These are phyloP conservation scores for Muntiacus reevesi DNA, from an alignment of 2,113 vertebrate species.

Conservation along the genomic window DNA sequence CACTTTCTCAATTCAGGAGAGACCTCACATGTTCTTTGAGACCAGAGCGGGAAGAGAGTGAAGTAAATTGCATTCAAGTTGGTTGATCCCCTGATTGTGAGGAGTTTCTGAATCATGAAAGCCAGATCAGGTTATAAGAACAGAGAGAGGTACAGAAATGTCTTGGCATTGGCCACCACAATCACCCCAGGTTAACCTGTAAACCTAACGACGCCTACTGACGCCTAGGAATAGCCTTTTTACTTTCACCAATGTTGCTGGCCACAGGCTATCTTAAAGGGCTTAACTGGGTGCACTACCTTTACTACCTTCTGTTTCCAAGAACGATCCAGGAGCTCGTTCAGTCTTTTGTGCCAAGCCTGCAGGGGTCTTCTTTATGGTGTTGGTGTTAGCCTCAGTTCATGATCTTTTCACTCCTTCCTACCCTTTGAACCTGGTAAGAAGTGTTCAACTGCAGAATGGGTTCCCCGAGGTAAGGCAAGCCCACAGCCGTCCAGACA, in stretches of 20 bases:
- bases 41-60: conserved; percentile 49
- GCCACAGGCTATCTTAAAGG: conserved; percentile 5
- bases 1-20: too few species aligned
- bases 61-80: too few species aligned
- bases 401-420: conserved; percentile 15
- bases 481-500: not conserved
- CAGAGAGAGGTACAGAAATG: conserved; percentile 41
- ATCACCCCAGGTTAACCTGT: conserved; percentile 2
- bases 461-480: conserved; percentile 5
- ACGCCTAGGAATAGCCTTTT: not conserved
- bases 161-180: conserved; percentile 31
- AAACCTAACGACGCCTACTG: too few species aligned
- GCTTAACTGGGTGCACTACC: too few species aligned
- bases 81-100: conserved; percentile 63
- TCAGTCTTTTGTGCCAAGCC: conserved; percentile 14
- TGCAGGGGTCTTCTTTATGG: not conserved
- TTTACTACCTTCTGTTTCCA: not conserved
- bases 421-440: conserved; percentile 14
- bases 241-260: conserved; percentile 28
- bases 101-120: too few species aligned
- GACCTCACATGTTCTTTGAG: conserved; percentile 59
- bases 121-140: too few species aligned
- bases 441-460: not conserved
- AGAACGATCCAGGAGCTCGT: too few species aligned
- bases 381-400: too few species aligned